A percentile compares a stretch with the other conserved stretches of the same genome.
Evolutionary conservation across 2,888 invertebrate species (phyloP).

Genomic region (Epistrophe grossulariae): DNA sequence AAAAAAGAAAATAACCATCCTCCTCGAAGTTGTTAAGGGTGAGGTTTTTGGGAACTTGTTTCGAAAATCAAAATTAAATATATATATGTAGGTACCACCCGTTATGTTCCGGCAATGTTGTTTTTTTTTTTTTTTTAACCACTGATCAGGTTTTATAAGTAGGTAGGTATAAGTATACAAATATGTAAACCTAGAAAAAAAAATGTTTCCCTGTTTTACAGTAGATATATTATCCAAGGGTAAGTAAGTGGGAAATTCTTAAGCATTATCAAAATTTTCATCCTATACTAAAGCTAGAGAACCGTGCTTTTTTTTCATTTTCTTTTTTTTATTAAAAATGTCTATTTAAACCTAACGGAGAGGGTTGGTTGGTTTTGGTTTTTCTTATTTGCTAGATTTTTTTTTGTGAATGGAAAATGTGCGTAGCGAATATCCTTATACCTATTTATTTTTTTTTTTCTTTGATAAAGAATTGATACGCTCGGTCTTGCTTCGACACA

Average conservation of each 20-base stretch:
- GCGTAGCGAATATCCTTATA: constrained; percentile 66
- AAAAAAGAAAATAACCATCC: constrained; percentile 22
- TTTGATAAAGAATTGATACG: constrained; percentile 22
- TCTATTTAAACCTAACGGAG: constrained; percentile 38
- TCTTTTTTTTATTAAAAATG: constrained; percentile 46
- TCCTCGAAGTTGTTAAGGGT: background rate
- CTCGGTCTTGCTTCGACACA: background rate
- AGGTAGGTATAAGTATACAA: background rate
- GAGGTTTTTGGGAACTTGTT: background rate
- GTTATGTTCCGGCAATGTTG: constrained; percentile 18
- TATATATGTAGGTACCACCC: too few species aligned
- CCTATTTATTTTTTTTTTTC: background rate
- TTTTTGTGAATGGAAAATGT: constrained; percentile 49
- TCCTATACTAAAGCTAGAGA: constrained; percentile 5
- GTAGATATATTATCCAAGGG: constrained; percentile 27
- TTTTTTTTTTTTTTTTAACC: background rate
- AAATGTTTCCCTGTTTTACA: constrained; percentile 1
- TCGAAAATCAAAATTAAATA: constrained; percentile 5
- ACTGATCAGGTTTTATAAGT: constrained; percentile 30
- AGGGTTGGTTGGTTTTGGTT: constrained; percentile 15
- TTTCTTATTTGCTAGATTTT: constrained; percentile 46
- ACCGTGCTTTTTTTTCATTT: constrained; percentile 12
- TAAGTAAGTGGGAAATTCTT: constrained; percentile 39
- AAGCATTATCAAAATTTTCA: constrained; percentile 48
- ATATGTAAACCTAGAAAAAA: background rate